Evolutionary conservation across 2,888 invertebrate species (phyloP), one percentile per base, ranked within the genome.

Genomic region (Caenorhabditis sp.): DNA sequence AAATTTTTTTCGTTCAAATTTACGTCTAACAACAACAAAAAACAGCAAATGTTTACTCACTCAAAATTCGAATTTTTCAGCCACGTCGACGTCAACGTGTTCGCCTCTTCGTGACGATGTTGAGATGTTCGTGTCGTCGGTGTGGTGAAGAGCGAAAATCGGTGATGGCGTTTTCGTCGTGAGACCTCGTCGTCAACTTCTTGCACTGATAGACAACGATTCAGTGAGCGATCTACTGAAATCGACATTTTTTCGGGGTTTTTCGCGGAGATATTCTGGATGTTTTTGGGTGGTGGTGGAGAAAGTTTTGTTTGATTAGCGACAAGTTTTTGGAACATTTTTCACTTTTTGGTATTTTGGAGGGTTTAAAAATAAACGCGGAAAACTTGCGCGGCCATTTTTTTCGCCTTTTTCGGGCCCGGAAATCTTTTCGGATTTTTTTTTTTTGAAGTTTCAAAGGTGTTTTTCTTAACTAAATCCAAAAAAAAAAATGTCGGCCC

Each of bases 51-150:
- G 5, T 12, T 54, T 66, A 74, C 74, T 79, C 36, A 79, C 79
- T 73, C 74, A 62, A 78, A 79, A 59, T 78, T 79, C 24, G 76
- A 74, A 31, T 79, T 74, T 43, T 67, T 68, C 21, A 81, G 54
- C 78, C 78, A 78, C 54, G 76, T 79, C 26, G 69, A 70, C 14
- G 79, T 79, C 55, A 78, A 81, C 31, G 63, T 63, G 8, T 58
- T 43, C 1, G 71, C 63, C 17, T 55, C 60, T 6, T 49, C n/a
- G 23, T 58, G 12, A 43, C 64, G n/a, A n/a, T 62, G 14, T 23
- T 51, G n/a, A 49, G 54, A 19, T 63, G 64, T 17, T 23, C 27
- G 26, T 55, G 57, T 5, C 54, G 49, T 2, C 65, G 31, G 27
- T 59, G 67, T 17, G 62, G 58, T 19, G 60, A 68, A 65, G 6